Base-by-base conservation (phyloP, 2,888 invertebrate species). In the Trachelus troglodyta region DNA sequence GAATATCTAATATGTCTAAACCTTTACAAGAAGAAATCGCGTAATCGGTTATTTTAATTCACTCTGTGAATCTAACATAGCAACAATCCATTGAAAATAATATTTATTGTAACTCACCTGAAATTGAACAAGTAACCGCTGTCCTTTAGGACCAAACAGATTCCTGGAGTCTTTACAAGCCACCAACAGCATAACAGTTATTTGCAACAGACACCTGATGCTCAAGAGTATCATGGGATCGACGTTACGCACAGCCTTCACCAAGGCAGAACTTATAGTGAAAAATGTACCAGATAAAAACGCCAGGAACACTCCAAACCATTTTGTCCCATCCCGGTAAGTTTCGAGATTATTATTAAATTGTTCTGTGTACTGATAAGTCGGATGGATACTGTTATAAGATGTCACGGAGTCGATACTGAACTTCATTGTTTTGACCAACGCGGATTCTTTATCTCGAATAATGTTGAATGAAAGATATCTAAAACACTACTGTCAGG, bases 241-340 rank as follows among this genome's bases (percentile, higher is more conserved):
- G 4, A 92, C 90, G 81, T 90, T 90, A 75, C 86, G 88, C 0
- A 92, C 82, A 15, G 90, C 92, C 84, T 92, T 92, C 3, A 92
- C 92, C 68, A 92, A 88, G 12, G 92, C 90, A 1, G 92, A 91
- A 81, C 92, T 92, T 23, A 92, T 84, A 1, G 92, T 92, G 82
- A 93, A 92, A 83, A 92, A 92, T n/a, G 92, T 91, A 23, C 92
- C 92, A 3, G 92, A 92, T 11, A 92, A 71, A 81, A 92, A 92
- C 1, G 92, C 92, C 71, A 92, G 84, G 69, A 92, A 85, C 68
- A 92, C 87, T 3, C 92, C 92, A 74, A 83, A 87, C 91, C 91
- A 91, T n/a, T 86, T 88, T 9, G 91, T 91, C 30, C 89, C 86
- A 35, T 90, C 90, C 12, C 83, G 86, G 79, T 91, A 91, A 9